Evolutionary conservation across 2,888 invertebrate species (phyloP), one percentile per base, ranked within the genome.

Genomic region (Miltochrista miniata): DNA sequence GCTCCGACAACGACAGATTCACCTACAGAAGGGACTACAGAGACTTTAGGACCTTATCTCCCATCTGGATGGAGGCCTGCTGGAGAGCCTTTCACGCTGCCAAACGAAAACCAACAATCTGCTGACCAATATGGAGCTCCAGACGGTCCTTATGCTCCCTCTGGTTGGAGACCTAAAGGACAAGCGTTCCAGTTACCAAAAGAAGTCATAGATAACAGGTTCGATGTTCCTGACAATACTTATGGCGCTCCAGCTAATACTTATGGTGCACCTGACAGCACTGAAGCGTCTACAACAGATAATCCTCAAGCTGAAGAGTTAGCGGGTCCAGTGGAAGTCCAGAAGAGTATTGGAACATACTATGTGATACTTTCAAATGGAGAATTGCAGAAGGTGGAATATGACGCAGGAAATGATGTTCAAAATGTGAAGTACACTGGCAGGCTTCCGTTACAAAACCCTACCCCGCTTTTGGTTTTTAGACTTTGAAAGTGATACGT

Each of bases 281-380:
- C 85, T 1, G 83, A 83, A 13, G 81, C 83, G 11, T 64, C 85
- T 0, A 77, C 81, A 0, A 87, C 88, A 5, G 87, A 87, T 12
- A 86, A 82, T 40, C 85, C 87, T 54, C 75, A 83, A 54, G 79
- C 81, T 0, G 89, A 90, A 55, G 81, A 61, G 18, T 44, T 90
- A 7, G 86, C 84, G 45, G 78, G 89, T 34, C 80, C 87, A 8
- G 81, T 90, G 1, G 88, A 92, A 38, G 83, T 89, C 0, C 82
- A 83, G 58, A 85, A 84, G 65, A 94, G 94, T 37, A 82, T 85
- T 29, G 94, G 94, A 4, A 87, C 93, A 11, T 95, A 95, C 76
- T 95, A 92, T 73, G 87, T 95, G 4, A 88, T 94, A 35, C 87
- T 95, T 58, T 94, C 94, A 0, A 93, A 92, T 59, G 94, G 95